Percentiles rank a stretch among this genome's conserved stretches.
Conservation (phyloP, 2,797 vertebrate species). For the Acomys russatus region DNA sequence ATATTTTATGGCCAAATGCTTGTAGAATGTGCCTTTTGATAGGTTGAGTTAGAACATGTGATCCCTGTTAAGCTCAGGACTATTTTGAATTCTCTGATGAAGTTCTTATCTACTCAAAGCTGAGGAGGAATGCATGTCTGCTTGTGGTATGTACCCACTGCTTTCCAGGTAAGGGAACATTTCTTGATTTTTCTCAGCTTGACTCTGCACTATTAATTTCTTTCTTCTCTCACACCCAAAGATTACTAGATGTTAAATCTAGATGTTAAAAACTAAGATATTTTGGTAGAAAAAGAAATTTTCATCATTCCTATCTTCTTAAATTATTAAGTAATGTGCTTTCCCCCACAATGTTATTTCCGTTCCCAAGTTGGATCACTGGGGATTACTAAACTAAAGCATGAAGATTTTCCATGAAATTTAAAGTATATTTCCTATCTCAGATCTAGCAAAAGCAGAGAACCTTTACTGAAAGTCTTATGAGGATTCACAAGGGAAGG, state of each 20-base stretch:
- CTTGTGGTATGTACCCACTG: neutral
- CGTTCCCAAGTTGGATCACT: neutral
- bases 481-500: neutral
- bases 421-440: neutral
- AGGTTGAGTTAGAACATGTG: constrained; percentile 9
- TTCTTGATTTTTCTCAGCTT: neutral
- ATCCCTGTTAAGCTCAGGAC: neutral
- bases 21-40: neutral
- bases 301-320: neutral
- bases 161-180: neutral
- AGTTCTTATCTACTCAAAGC: neutral
- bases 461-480: constrained; percentile 21
- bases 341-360: neutral
- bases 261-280: neutral
- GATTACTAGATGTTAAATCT: neutral
- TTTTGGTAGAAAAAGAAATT: neutral
- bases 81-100: constrained; percentile 1
- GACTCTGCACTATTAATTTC: neutral
- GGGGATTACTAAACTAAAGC: neutral
- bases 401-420: neutral
- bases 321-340: neutral
- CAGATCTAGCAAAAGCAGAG: neutral
- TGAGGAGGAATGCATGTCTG: neutral
- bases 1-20: neutral
- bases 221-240: neutral